A percentile compares a stretch with the other conserved stretches of the same genome.
Conservation (phyloP, 2,113 vertebrate genomes). For the Hyperoodon ampullatus region DNA sequence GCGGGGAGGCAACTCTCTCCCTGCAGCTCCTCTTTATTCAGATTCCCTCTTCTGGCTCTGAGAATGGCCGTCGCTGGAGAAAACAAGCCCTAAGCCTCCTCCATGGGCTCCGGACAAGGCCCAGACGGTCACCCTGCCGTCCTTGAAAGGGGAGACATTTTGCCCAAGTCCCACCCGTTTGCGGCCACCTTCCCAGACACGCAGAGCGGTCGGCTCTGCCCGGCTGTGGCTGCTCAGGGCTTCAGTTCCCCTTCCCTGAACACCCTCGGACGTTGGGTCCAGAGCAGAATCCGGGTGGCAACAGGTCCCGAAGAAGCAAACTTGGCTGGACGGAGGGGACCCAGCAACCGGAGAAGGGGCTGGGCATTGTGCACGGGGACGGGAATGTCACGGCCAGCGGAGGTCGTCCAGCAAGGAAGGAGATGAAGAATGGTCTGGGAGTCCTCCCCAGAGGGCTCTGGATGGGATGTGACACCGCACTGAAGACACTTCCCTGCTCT, state of each 20-base stretch:
- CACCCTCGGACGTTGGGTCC: accelerated
- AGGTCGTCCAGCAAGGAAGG: background rate
- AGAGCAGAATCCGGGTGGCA: background rate
- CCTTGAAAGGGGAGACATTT: background rate
- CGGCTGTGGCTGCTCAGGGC: accelerated
- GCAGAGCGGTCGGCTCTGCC: accelerated
- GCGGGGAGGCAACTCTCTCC: conserved; percentile 12
- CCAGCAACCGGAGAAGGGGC: background rate
- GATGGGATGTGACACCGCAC: accelerated
- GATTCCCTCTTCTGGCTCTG: background rate
- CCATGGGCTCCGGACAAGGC: accelerated
- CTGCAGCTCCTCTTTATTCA: background rate
- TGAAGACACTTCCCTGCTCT: background rate
- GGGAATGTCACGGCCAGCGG: accelerated
- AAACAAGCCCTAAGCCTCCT: background rate
- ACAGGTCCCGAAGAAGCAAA: background rate
- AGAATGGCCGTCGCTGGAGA: background rate
- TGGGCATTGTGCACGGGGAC: accelerated
- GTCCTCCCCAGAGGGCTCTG: background rate
- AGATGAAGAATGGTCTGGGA: background rate
- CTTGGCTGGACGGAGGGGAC: background rate
- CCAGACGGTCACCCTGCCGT: background rate
- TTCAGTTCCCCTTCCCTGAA: background rate
- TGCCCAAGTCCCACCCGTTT: accelerated
- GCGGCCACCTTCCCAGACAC: background rate